Evolutionary conservation across 2,888 invertebrate species (phyloP).

Genomic region (Epinotia demarniana): DNA sequence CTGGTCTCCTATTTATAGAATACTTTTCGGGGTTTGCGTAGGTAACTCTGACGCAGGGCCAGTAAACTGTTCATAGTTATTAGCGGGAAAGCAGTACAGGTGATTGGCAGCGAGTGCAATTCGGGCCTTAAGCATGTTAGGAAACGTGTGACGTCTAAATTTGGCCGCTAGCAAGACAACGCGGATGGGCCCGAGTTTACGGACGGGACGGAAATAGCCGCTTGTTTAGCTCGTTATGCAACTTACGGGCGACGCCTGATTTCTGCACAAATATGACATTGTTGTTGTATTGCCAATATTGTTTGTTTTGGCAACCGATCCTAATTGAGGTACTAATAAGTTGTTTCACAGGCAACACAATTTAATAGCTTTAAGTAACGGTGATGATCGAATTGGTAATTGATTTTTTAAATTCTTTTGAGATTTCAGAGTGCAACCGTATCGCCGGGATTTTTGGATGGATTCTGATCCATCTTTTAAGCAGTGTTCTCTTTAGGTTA

Average conservation of each 20-base stretch:
- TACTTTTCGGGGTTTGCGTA: constrained; percentile 27
- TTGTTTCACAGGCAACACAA: constrained; percentile 18
- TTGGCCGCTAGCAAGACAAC: constrained; percentile 62
- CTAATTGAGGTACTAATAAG: background rate
- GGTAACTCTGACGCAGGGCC: constrained; percentile 15
- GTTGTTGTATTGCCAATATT: constrained; percentile 46
- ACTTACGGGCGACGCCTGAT: constrained; percentile 58
- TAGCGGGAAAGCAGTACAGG: constrained; percentile 4
- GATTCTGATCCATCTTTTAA: background rate
- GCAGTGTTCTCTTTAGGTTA: background rate
- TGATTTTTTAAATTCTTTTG: background rate
- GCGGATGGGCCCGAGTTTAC: constrained; percentile 60
- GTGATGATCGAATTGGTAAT: background rate
- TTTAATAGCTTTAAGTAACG: background rate
- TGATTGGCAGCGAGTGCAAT: constrained; percentile 60
- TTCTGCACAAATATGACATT: constrained; percentile 49
- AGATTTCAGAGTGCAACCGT: background rate
- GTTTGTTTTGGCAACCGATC: constrained; percentile 42
- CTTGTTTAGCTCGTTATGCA: constrained; percentile 61
- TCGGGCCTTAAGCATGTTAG: constrained; percentile 70
- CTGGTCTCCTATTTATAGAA: constrained; percentile 9
- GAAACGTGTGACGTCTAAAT: constrained; percentile 67
- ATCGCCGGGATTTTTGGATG: background rate
- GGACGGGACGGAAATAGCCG: constrained; percentile 63
- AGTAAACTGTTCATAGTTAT: background rate